Base-by-base conservation (phyloP, 2,888 invertebrate species). In the Trichopoda pennipes region DNA sequence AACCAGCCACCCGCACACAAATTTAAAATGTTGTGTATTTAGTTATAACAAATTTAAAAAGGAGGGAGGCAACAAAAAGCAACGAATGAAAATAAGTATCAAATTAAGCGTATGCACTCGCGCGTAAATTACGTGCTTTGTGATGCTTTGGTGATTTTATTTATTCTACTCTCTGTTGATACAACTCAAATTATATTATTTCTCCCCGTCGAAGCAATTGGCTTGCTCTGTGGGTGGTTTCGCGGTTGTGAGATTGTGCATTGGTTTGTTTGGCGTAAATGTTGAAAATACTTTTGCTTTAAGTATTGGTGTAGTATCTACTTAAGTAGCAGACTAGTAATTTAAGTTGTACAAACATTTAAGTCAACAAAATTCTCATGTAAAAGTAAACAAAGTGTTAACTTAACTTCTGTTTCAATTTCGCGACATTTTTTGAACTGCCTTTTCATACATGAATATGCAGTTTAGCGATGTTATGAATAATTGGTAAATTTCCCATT, bases 21-120 rank as follows among this genome's bases (percentile, higher is more conserved):
- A 55, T 68, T 44, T 17, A 47, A 42, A 70, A 58, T 42, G 7
- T n/a, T 49, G 17, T 49, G 17, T 60, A 63, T 2, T 49, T 38
- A 47, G 55, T 68, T 68, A 55, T 32, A 55, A 61, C 17, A 56
- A 74, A 1, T 60, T 60, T 1, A 63, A 47, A 38, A 56, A 21
- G 8, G 32, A 3, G 32, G 32, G 8, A 9, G 38, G 38, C 2
- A 16, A 55, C n/a, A 10, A 58, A 60, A 17, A 56, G 21, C 19
- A 38, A 53, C 17, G 32, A 19, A 19, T 63, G 4, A 68, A 66
- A 80, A 74, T 60, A 75, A 75, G 76, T 63, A 72, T 68, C 72
- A 56, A 81, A 81, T 81, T 81, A 81, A 76, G 56, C 72, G 72
- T 61, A 74, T 74, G 78, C 78, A 74, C 74, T 81, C 81, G 81